Percentiles rank a stretch among this genome's conserved stretches.
Evolutionary conservation across 1,140 invertebrate genomes (phyloP).

Genomic region (Aphaenogaster rudis): DNA sequence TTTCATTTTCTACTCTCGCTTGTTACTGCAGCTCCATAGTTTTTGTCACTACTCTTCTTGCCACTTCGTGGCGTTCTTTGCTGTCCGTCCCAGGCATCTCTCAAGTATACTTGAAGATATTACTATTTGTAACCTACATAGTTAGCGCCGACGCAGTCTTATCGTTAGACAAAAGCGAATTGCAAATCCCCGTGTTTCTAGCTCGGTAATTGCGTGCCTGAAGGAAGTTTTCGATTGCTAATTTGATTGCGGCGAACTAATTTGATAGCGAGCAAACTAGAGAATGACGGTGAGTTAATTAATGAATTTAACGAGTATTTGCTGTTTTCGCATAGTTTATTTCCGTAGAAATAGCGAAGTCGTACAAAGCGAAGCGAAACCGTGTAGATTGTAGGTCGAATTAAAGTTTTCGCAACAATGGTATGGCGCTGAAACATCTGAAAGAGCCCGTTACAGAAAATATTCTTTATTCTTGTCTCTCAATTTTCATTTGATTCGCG

Average conservation of each 20-base stretch:
- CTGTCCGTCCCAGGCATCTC: conserved; percentile 37
- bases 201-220: conserved; percentile 41
- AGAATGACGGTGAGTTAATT: conserved; percentile 19
- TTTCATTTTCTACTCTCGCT: conserved; percentile 36
- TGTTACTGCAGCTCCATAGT: conserved; percentile 35
- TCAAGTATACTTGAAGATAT: conserved; percentile 39
- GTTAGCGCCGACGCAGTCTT: conserved; percentile 11
- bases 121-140: conserved; percentile 17
- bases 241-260: conserved; percentile 36
- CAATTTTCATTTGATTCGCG: not conserved
- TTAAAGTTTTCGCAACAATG: conserved; percentile 25
- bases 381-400: not conserved
- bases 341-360: not conserved
- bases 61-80: conserved; percentile 27
- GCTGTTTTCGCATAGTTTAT: conserved; percentile 22
- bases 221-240: conserved; percentile 46
- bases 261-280: conserved; percentile 33
- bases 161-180: conserved; percentile 18
- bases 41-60: conserved; percentile 23
- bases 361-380: not conserved
- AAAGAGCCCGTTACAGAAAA: not conserved
- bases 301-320: conserved; percentile 43
- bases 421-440: not conserved
- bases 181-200: conserved; percentile 28
- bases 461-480: not conserved